Evolutionary conservation across 2,888 invertebrate species (phyloP), one percentile per base, ranked within the genome.

Genomic region (Thereva nobilitata): DNA sequence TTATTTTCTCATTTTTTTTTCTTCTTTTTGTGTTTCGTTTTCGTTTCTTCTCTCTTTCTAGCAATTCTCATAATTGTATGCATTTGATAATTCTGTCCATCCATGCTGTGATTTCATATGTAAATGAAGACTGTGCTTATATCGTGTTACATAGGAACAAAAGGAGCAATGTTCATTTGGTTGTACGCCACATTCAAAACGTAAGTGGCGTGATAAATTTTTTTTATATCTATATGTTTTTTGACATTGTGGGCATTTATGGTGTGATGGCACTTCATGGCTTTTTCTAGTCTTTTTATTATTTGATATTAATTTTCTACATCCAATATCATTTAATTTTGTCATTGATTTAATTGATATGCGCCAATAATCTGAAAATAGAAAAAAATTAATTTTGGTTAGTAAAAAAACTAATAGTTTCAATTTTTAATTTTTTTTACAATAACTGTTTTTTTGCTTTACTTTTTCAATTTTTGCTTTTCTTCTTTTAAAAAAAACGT

Each of bases 191-290:
- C 86, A 86, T 73, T 87, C 86, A 72, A 84, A 83, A 67, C 83
- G 82, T 71, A 85, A 73, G 72, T 87, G 87, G 9, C 86, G 82
- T 68, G 82, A 82, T 72, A 87, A 79, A 73, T 86, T 86, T 72
- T 85, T 83, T 70, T 85, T 82, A 77, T 86, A 84, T 52, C 84
- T 84, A 74, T 87, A 87, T 49, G 78, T 78, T 72, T 85, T 86
- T 50, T 81, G 80, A 74, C 87, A 87, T n/a, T 81, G 81, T 1
- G 83, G 82, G 73, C 86, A 87, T 41, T 82, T 76, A 67, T 81
- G 80, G 59, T 54, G 54, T 12, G 45, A 64, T 64, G 64, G 54
- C 45, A 64, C 12, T 23, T 40, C 40, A 23, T 61, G 38, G 37
- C 50, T n/a, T 34, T 41, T 50, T 59, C 10, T 59, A 10, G 9